Evolutionary conservation across 2,888 invertebrate species (phyloP).

Genomic region (Drosophila ustulata): DNA sequence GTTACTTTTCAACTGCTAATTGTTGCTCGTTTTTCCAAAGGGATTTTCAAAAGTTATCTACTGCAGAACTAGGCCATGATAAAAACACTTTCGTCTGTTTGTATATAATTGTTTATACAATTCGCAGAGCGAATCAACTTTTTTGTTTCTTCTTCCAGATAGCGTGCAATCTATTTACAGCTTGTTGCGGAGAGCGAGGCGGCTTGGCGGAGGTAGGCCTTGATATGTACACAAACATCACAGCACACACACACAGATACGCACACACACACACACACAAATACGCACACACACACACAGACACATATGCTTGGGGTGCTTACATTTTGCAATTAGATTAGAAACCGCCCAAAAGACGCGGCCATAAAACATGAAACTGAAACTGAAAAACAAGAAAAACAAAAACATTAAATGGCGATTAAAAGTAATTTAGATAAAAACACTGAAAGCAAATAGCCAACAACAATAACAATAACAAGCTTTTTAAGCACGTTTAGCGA

Average conservation of each 20-base stretch:
- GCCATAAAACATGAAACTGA: constrained; percentile 66
- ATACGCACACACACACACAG: constrained; percentile 13
- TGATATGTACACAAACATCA: constrained; percentile 66
- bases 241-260: constrained; percentile 9
- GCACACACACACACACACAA: constrained; percentile 10
- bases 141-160: constrained; percentile 45
- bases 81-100: constrained; percentile 69
- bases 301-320: constrained; percentile 41
- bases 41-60: constrained; percentile 66
- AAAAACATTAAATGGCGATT: constrained; percentile 82
- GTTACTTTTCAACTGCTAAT: constrained; percentile 48
- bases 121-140: constrained; percentile 59
- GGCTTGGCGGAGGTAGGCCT: constrained; percentile 46
- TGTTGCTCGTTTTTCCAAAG: constrained; percentile 29
- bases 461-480: constrained; percentile 41
- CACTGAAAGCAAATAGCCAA: constrained; percentile 58
- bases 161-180: constrained; percentile 62
- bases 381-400: constrained; percentile 73
- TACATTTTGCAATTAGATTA: constrained; percentile 80
- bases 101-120: constrained; percentile 78
- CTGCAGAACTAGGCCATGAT: constrained; percentile 71
- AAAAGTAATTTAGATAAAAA: constrained; percentile 82
- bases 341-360: constrained; percentile 64
- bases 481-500: constrained; percentile 18
- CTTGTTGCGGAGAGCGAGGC: constrained; percentile 7